Base-by-base conservation (phyloP, 2,888 invertebrate genomes). In the Heterodera filipjevi region DNA sequence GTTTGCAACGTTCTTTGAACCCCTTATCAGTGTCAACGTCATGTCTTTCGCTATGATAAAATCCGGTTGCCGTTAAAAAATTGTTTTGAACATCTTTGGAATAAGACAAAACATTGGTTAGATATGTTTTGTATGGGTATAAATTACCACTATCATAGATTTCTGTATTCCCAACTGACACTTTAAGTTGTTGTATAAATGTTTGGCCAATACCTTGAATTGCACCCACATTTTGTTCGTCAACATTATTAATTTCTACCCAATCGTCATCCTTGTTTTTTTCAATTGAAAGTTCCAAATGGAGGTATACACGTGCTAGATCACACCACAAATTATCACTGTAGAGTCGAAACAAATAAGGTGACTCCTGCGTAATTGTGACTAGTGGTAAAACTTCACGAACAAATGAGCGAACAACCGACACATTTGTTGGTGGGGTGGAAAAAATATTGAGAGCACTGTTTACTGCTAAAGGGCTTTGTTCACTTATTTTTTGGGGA, bases 341-440 rank as follows among this genome's bases (percentile, higher is more conserved):
- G 30, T 44, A 70, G 3, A 77, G 46, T 27, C 66, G 22, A 32
- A 78, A 78, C 22, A 66, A 14, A 27, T 64, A 78, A 2, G 78
- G 78, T 8, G 71, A 70, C 22, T 78, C 70, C 33, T 78, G 74
- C 5, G 74, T 39, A 16, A 78, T 53, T 44, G 78, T 66, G 1
- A 27, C 44, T 10, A 79, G 14, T 1, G 78, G 78, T 19, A 78
- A 78, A 27, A 66, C 35, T 78, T 78, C 78, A 10, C 78, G 66
- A 27, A 68, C 33, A 59, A 22, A 44, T 2, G 66, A 53, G 2
- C 68, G 75, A 32, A 66, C 49, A 6, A 59, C 76, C 27, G 78
- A 35, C 46, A 78, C 78, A 79, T 78, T 78, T 16, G 78, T 77
- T 0, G 78, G 78, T 1, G 78, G 78, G 19, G 79, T 30, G 10